Evolutionary conservation across 2,888 invertebrate species (phyloP), one percentile per base, ranked within the genome.

Genomic region (Phaonia tiefii): DNA sequence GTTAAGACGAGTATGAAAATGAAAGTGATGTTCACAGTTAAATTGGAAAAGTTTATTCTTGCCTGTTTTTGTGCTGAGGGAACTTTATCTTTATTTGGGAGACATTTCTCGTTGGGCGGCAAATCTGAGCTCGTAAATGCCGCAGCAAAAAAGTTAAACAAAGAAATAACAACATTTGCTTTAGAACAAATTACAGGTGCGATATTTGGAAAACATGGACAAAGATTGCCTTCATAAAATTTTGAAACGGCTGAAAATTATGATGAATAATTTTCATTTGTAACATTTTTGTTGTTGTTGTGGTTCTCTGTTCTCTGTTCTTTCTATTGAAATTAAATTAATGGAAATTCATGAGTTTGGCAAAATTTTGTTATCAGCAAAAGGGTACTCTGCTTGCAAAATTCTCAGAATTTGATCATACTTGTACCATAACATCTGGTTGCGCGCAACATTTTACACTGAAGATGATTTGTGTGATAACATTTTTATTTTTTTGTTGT

Each of bases 41-140:
- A 80, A 80, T 80, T 80, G 76, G 22, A 80, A 80, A 80, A 80
- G 67, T 80, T 80, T 75, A 54, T 70, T 39, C 31, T 22, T 66
- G 39, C 39, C 37, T 69, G 22, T 5, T 54, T 22, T 73, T 44
- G 15, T 54, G 44, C 17, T 65, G 46, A 49, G 17, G 31, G 65
- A 80, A 80, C 69, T 75, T 79, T 75, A 60, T 71, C 71, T 60
- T 66, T 51, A n/a, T 17, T 58, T 76, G 20, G 26, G 25, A 2
- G 54, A 5, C n/a, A n/a, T 25, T 22, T 42, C 17, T 69, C 31
- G 44, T 63, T 63, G 54, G 69, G 63, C 67, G 69, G 31, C 31
- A 31, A 31, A 31, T n/a, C n/a, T n/a, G n/a, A n/a, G n/a, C 31
- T 31, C 31, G 20, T 69, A 63, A 73, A 73, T 42, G 22, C 10